A percentile compares a stretch with the other conserved stretches of the same genome.
These are phyloP conservation scores for Steinernema khuongi DNA, from an alignment of 1,140 invertebrate species.

Conservation along the genomic window DNA sequence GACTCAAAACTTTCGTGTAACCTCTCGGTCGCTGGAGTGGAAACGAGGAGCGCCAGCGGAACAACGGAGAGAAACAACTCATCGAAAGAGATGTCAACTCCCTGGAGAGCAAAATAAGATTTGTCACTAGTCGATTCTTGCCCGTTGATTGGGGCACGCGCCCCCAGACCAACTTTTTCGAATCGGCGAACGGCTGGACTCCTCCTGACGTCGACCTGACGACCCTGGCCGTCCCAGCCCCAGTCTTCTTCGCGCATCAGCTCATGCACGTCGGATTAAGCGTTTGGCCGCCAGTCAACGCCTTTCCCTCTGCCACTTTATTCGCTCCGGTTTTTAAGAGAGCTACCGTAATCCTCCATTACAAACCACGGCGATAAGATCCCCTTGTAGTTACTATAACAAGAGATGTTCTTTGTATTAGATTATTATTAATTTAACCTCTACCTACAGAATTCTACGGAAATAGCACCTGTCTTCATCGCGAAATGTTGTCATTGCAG, in stretches of 20 bases:
- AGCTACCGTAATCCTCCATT: no score
- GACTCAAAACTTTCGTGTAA: not conserved
- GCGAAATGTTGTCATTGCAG: no score
- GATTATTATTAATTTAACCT: no score
- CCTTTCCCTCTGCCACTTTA: not conserved
- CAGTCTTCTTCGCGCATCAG: no score
- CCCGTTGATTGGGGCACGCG: slow-evolving; percentile 6
- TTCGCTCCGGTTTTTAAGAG: no score
- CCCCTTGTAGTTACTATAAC: no score
- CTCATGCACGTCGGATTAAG: not conserved
- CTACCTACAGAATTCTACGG: no score
- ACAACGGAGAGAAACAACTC: slow-evolving; percentile 1
- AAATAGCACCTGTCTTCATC: no score
- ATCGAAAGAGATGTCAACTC: slow-evolving; percentile 6
- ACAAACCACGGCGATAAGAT: no score
- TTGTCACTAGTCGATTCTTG: slow-evolving; percentile 16
- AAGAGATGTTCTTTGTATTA: no score
- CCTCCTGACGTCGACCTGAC: not conserved
- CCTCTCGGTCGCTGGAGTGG: not conserved
- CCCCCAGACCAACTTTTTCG: slow-evolving; percentile 6
- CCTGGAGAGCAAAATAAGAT: slow-evolving; percentile 12
- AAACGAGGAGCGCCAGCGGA: not conserved
- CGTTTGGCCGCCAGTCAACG: not conserved
- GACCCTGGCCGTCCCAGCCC: not conserved
- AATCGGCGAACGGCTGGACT: slow-evolving; percentile 2